These are phyloP conservation scores for Anser cygnoides DNA, from an alignment of 2,113 vertebrate genomes.

Conservation along the genomic window DNA sequence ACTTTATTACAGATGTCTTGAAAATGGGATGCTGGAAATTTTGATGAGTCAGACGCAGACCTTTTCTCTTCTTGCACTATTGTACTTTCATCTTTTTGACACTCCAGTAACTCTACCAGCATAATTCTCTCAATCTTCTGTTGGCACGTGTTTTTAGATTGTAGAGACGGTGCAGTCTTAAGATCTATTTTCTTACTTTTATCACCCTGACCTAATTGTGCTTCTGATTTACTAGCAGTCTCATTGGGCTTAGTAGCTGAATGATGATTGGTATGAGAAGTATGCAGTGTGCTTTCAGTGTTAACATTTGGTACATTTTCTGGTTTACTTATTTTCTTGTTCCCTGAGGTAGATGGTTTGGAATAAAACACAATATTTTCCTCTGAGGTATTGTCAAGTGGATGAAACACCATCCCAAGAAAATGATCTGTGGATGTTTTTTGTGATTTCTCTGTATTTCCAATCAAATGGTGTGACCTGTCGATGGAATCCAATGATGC, in stretches of 20 bases:
- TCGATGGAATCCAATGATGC: conserved; percentile 26
- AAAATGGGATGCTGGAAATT: conserved; percentile 5
- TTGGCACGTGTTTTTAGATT: conserved; percentile 39
- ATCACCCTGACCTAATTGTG: conserved; percentile 68
- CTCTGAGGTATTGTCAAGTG: conserved; percentile 66
- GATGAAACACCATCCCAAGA: conserved; percentile 55
- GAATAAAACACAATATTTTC: conserved; percentile 68
- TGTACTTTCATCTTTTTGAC: not conserved
- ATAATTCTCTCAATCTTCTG: conserved; percentile 56
- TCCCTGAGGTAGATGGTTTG: conserved; percentile 82
- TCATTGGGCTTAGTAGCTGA: conserved; percentile 43
- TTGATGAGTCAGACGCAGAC: not conserved
- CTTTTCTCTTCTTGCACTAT: conserved; percentile 17
- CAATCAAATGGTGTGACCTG: not conserved
- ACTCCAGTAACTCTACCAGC: conserved; percentile 15
- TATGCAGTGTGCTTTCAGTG: conserved; percentile 23
- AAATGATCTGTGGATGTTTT: conserved; percentile 32
- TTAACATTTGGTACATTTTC: conserved; percentile 45
- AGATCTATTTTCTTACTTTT: conserved; percentile 45
- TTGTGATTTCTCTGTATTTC: conserved; percentile 47
- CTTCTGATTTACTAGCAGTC: conserved; percentile 63
- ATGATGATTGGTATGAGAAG: conserved; percentile 25
- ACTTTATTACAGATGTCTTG: not conserved
- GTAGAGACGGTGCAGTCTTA: conserved; percentile 17
- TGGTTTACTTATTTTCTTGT: conserved; percentile 47